These are phyloP conservation scores for Argynnis bischoffii DNA, from an alignment of 2,888 invertebrate species.

Conservation along the genomic window DNA sequence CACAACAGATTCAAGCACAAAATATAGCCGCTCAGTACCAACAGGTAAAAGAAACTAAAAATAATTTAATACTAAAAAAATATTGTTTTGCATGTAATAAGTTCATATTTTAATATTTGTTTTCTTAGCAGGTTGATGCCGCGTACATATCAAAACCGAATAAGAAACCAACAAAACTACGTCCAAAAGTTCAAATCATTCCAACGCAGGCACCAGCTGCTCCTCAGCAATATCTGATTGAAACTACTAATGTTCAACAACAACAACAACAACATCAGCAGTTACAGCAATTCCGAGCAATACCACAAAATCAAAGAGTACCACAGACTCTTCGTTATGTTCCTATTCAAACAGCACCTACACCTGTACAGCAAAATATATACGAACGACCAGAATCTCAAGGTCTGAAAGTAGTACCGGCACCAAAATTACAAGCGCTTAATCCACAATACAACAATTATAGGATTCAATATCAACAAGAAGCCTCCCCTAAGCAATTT, in stretches of 20 bases:
- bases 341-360: slow-evolving; percentile 54
- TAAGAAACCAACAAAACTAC: slow-evolving; percentile 70
- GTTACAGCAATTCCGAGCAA: slow-evolving; percentile 52
- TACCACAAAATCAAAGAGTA: slow-evolving; percentile 57
- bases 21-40: slow-evolving; percentile 49
- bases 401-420: slow-evolving; percentile 73
- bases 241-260: slow-evolving; percentile 75
- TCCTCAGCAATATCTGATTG: slow-evolving; percentile 77
- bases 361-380: slow-evolving; percentile 54
- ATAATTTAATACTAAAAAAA: background rate
- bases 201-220: slow-evolving; percentile 61
- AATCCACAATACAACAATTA: slow-evolving; percentile 54
- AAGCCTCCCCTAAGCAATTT: slow-evolving; percentile 70
- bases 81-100: background rate
- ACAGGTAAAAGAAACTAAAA: slow-evolving; percentile 46
- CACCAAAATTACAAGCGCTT: slow-evolving; percentile 66
- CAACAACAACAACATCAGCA: slow-evolving; percentile 56
- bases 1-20: slow-evolving; percentile 41
- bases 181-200: slow-evolving; percentile 59
- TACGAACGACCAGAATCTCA: slow-evolving; percentile 71
- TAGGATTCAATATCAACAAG: slow-evolving; percentile 68
- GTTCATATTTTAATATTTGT: background rate
- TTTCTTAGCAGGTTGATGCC: slow-evolving; percentile 63
- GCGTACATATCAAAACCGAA: slow-evolving; percentile 69
- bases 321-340: slow-evolving; percentile 64